Base-by-base conservation (phyloP, 1,140 invertebrate genomes). In the Vollenhovia emeryi region DNA sequence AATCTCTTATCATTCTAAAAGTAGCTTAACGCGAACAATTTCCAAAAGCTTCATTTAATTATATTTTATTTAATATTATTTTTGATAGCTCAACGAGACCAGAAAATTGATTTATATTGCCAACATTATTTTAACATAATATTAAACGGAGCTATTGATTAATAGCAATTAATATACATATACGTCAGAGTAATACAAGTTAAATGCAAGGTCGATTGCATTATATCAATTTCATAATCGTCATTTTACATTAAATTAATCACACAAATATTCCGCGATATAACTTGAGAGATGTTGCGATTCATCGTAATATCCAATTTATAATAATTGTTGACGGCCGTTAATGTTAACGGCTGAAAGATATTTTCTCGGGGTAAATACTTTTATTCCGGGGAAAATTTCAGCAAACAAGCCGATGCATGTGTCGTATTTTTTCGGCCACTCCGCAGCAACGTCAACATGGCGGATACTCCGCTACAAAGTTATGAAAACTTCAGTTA, bases 401-500 rank as follows among this genome's bases (percentile, higher is more conserved):
- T n/a, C 45, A 18, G 21, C 18, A 80, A 71, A 82, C 27, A 82
- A 82, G 59, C 36, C 43, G 30, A 57, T 73, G 64, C 15, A 6
- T n/a, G 21, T 79, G 36, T 71, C 50, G 66, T 82, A 73, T 82
- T 82, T 82, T 78, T 82, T 59, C 66, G 68, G 24, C 36, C 27
- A 71, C 78, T 73, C 27, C 21, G 43, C 24, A 55, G 43, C 66
- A 52, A 71, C 50, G 78, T 73, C 78, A 24, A 43, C 78, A 55
- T 80, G 36, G 48, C 33, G 40, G 50, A 55, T 52, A 73, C 66
- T 82, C 66, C 24, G 27, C 64, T 69, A 73, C 66, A 27, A 27
- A 82, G 78, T 82, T 82, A 40, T 82, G 73, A 82, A 82, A 82
- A 73, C 66, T 82, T 82, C n/a, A 69, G 78, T 73, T 43, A 55